These are phyloP conservation scores for Tapirus terrestris DNA, from an alignment of 2,113 vertebrate species.

Conservation along the genomic window DNA sequence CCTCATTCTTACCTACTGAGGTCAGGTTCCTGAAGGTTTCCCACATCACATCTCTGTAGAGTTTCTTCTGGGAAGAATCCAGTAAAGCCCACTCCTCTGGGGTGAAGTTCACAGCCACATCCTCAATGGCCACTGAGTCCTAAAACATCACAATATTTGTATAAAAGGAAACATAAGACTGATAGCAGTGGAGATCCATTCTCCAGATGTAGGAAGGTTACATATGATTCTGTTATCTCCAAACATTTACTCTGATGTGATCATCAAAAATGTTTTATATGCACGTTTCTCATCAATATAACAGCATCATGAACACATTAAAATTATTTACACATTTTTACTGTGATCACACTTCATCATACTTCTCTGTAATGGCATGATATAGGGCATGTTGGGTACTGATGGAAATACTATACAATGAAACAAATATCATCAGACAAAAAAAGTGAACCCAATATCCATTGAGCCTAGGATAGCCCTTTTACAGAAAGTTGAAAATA, in stretches of 20 bases:
- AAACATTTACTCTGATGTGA: background rate
- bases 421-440: too few species aligned
- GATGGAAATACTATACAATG: background rate
- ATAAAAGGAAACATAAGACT: background rate
- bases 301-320: background rate
- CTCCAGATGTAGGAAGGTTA: too few species aligned
- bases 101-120: conserved; percentile 61
- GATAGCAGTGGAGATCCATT: background rate
- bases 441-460: too few species aligned
- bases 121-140: conserved; percentile 53
- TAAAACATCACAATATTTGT: background rate
- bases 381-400: background rate
- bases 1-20: conserved; percentile 42
- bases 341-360: background rate
- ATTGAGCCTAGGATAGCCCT: too few species aligned
- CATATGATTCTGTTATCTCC: background rate
- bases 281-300: background rate
- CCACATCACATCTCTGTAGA: conserved; percentile 47
- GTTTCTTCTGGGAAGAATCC: conserved; percentile 51
- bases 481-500: too few species aligned
- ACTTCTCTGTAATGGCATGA: background rate
- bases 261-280: background rate
- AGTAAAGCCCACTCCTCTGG: conserved; percentile 50
- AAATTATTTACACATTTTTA: background rate
- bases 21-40: conserved; percentile 52